phyloP scores from a whole-genome alignment of 2,888 invertebrate species.

The Pristionchus fissidentatus region DNA sequence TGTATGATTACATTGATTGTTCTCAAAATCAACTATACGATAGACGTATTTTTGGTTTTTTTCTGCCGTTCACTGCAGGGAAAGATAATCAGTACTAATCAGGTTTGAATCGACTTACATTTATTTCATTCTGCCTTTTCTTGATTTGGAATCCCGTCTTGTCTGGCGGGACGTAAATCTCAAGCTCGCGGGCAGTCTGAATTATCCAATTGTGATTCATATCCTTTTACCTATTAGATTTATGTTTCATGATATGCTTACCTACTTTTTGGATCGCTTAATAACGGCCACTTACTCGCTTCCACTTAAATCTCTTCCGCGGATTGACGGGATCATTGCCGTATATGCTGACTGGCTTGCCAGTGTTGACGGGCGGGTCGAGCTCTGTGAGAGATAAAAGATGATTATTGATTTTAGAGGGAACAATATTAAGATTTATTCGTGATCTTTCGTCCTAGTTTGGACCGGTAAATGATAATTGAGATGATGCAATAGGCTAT shows the following conservation, averaged over 20 bases:
- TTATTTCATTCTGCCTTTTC: not conserved
- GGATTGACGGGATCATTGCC: conserved; percentile 25
- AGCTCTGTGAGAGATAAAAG: not conserved
- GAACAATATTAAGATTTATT: not conserved
- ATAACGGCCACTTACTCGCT: not conserved
- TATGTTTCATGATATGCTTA: not conserved
- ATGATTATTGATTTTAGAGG: not conserved
- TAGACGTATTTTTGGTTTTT: too few species aligned
- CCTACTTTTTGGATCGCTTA: not conserved
- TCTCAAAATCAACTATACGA: too few species aligned
- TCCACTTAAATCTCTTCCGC: not conserved
- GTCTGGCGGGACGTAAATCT: not conserved
- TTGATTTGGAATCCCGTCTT: not conserved
- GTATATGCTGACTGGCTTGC: not conserved
- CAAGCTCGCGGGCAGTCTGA: not conserved
- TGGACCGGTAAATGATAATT: too few species aligned
- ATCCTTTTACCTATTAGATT: not conserved
- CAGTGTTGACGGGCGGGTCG: not conserved
- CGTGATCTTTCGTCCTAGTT: too few species aligned
- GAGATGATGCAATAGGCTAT: too few species aligned
- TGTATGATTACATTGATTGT: too few species aligned
- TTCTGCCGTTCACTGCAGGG: not conserved
- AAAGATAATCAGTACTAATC: not conserved
- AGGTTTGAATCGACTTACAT: not conserved
- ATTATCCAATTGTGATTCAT: not conserved